phyloP scores from a whole-genome alignment of 2,113 vertebrate genomes.

The Coregonus clupeaformis region DNA sequence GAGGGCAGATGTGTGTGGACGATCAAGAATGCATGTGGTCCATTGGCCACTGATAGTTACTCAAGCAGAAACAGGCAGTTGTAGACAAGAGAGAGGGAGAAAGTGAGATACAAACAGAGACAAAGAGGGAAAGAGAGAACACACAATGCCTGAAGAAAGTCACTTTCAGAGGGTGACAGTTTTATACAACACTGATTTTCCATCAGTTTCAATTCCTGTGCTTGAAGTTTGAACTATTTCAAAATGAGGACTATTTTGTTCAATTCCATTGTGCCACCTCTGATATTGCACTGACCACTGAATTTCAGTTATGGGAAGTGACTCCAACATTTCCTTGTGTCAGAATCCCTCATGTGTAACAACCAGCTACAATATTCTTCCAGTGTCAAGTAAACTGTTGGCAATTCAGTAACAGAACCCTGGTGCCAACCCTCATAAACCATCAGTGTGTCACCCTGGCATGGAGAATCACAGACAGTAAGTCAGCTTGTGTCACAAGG shows the following conservation, averaged over 20 bases:
- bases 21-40: not conserved
- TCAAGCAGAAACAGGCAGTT: slow-evolving; percentile 80
- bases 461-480: slow-evolving; percentile 33
- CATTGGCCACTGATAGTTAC: slow-evolving; percentile 72
- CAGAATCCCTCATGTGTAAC: not conserved
- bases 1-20: no score
- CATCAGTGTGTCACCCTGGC: slow-evolving; percentile 16
- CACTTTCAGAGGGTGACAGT: slow-evolving; percentile 79
- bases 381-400: slow-evolving; percentile 16
- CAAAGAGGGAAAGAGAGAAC: slow-evolving; percentile 41
- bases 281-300: not conserved
- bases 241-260: not conserved
- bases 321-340: not conserved
- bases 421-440: not conserved
- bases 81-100: slow-evolving; percentile 34
- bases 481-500: slow-evolving; percentile 40
- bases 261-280: not conserved
- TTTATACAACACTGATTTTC: slow-evolving; percentile 32
- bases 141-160: slow-evolving; percentile 77
- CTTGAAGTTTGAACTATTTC: not conserved
- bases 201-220: not conserved
- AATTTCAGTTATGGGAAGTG: not conserved
- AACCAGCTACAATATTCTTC: not conserved
- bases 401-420: slow-evolving; percentile 9
- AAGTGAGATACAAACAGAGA: slow-evolving; percentile 7